phyloP scores from a whole-genome alignment of 2,113 vertebrate genomes.

The Proterorhinus semilunaris region DNA sequence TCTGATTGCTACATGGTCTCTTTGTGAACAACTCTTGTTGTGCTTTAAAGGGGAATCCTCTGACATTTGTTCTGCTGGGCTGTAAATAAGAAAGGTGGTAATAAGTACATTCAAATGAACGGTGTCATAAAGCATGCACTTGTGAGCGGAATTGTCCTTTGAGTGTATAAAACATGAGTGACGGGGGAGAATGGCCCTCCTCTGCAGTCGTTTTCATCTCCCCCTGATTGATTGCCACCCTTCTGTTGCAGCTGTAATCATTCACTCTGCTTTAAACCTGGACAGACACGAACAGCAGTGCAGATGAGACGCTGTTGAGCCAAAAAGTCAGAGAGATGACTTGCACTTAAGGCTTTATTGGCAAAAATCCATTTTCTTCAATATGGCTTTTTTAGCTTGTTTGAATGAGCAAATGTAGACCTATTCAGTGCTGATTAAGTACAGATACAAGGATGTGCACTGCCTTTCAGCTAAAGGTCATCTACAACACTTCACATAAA shows the following conservation, averaged over 20 bases:
- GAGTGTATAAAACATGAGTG: slow-evolving; percentile 53
- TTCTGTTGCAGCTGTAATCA: slow-evolving; percentile 55
- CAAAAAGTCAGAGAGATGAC: background rate
- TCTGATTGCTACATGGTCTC: background rate
- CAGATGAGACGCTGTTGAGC: slow-evolving; percentile 13
- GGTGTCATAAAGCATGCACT: slow-evolving; percentile 29
- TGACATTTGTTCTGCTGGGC: slow-evolving; percentile 7
- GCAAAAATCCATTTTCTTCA: slow-evolving; percentile 1
- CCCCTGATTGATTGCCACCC: slow-evolving; percentile 58
- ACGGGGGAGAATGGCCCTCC: slow-evolving; percentile 39
- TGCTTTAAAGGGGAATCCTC: slow-evolving; percentile 23
- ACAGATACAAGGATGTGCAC: slow-evolving; percentile 4
- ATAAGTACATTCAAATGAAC: slow-evolving; percentile 36
- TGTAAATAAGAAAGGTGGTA: slow-evolving; percentile 32
- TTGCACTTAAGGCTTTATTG: slow-evolving; percentile 21
- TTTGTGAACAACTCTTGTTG: background rate
- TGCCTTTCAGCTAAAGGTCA: background rate
- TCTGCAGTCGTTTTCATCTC: slow-evolving; percentile 42
- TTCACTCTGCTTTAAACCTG: slow-evolving; percentile 39
- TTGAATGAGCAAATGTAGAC: slow-evolving; percentile 7
- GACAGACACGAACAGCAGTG: slow-evolving; percentile 35
- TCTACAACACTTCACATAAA: slow-evolving; percentile 6
- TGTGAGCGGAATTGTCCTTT: slow-evolving; percentile 33
- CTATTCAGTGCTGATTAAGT: slow-evolving; percentile 6
- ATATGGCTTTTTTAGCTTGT: background rate